Percentiles rank a stretch among this genome's conserved stretches.
These are phyloP conservation scores for Ochropacha duplaris DNA, from an alignment of 2,888 invertebrate genomes.

Conservation along the genomic window DNA sequence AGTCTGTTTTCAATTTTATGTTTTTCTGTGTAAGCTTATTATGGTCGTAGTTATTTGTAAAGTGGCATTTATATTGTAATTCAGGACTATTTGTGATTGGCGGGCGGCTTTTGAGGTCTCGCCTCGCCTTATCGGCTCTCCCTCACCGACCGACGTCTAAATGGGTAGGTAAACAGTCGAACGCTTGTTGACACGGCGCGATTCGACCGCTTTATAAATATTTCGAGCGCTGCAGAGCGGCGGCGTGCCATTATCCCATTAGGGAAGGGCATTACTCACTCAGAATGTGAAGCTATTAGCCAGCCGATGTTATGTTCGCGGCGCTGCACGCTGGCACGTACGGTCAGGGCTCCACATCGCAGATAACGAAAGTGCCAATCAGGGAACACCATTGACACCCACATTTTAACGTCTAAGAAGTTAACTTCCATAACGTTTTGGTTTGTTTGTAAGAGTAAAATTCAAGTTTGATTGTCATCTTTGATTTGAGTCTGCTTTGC, in stretches of 20 bases:
- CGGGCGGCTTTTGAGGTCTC: conserved; percentile 20
- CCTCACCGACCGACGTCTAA: conserved; percentile 52
- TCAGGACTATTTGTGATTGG: conserved; percentile 22
- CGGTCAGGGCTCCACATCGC: conserved; percentile 13
- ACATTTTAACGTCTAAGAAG: background rate
- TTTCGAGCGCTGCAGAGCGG: conserved; percentile 62
- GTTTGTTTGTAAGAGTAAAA: background rate
- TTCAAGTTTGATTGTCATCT: background rate
- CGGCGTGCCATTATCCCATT: conserved; percentile 73
- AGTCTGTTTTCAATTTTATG: conserved; percentile 2
- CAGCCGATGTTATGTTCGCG: conserved; percentile 44
- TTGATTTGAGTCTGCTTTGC: background rate
- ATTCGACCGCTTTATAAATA: conserved; percentile 77
- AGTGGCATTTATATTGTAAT: conserved; percentile 13
- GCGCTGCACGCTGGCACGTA: conserved; percentile 21
- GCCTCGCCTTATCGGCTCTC: conserved; percentile 59
- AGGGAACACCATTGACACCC: background rate
- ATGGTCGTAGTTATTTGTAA: background rate
- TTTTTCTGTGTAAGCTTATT: background rate
- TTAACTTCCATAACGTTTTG: background rate
- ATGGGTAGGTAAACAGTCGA: conserved; percentile 71
- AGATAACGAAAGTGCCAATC: conserved; percentile 4
- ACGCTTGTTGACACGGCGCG: conserved; percentile 69
- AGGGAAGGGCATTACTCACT: conserved; percentile 71
- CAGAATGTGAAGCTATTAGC: conserved; percentile 70